Base-by-base conservation (phyloP, 2,888 invertebrate genomes). In the Eupelmus urozonus region DNA sequence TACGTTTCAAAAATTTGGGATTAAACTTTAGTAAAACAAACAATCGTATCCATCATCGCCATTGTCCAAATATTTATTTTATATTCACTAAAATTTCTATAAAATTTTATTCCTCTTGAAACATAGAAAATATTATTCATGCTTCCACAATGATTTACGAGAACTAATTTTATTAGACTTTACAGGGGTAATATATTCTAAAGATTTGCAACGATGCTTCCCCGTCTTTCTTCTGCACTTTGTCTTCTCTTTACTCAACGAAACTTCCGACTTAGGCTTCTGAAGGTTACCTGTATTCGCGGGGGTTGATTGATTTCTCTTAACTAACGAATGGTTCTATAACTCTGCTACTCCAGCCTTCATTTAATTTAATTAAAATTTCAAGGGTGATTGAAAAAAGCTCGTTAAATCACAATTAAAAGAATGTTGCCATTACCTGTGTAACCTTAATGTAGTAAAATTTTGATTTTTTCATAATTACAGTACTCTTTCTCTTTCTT, bases 341-440 rank as follows among this genome's bases (percentile, higher is more conserved):
- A 63, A 76, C 63, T 76, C 45, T 29, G 18, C 7, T 34, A 16
- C 53, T 42, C 45, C 29, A 60, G 40, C 25, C 70, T 76, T 76
- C 34, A 34, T 71, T 76, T 71, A 71, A 77, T 77, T 72, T 72
- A 77, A 77, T 77, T 72, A 71, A 77, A 77, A 77, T 72, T 71
- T 77, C 66, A 66, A 72, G 59, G 49, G 59, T 66, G 34, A 65
- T 71, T 25, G 34, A 63, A 71, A 40, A 34, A 57, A 53, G 55
- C 70, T 70, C 34, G 63, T 57, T 65, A 70, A 65, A 70, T 57
- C 40, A 29, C 57, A 34, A 59, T 49, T 34, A 49, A 53, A 55
- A 62, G 27, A 63, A 11, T 29, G 3, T 20, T 4, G 2, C 16
- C 42, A 18, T 53, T 45, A 29, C 16, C 18, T 20, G 1, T 1